phyloP scores from a whole-genome alignment of 1,140 invertebrate species.

The Drosophila aff. region DNA sequence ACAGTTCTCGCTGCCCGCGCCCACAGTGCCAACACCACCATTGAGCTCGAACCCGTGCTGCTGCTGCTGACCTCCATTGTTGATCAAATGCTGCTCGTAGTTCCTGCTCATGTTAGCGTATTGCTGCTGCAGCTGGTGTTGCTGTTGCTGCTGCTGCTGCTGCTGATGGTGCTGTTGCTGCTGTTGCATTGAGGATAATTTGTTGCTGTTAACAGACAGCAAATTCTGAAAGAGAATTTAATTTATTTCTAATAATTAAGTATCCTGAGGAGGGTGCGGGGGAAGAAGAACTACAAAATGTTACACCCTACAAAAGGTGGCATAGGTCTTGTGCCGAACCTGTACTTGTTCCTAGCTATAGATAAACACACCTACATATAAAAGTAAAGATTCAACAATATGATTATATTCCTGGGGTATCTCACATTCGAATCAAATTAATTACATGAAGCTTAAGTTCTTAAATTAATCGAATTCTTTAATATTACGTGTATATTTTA shows the following conservation, averaged over 20 bases:
- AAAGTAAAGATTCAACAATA: neutral
- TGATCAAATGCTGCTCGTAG: slow-evolving; percentile 57
- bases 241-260: neutral
- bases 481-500: neutral
- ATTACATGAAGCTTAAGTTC: neutral
- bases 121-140: slow-evolving; percentile 58
- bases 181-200: slow-evolving; percentile 62
- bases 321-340: too few relatives aligned
- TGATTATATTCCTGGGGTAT: neutral
- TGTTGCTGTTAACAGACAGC: slow-evolving; percentile 72
- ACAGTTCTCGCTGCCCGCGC: slow-evolving; percentile 33
- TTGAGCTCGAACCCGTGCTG: slow-evolving; percentile 55
- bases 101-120: slow-evolving; percentile 58
- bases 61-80: slow-evolving; percentile 39
- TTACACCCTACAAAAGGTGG: neutral
- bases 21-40: slow-evolving; percentile 17
- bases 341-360: too few relatives aligned
- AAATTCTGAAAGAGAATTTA: slow-evolving; percentile 63
- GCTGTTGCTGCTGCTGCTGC: slow-evolving; percentile 50
- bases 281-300: neutral
- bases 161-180: slow-evolving; percentile 78
- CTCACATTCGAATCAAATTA: neutral
- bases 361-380: neutral
- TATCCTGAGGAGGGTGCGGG: neutral
- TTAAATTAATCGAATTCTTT: neutral